Evolutionary conservation across 2,113 vertebrate species (phyloP).

Genomic region (Mus pahari): DNA sequence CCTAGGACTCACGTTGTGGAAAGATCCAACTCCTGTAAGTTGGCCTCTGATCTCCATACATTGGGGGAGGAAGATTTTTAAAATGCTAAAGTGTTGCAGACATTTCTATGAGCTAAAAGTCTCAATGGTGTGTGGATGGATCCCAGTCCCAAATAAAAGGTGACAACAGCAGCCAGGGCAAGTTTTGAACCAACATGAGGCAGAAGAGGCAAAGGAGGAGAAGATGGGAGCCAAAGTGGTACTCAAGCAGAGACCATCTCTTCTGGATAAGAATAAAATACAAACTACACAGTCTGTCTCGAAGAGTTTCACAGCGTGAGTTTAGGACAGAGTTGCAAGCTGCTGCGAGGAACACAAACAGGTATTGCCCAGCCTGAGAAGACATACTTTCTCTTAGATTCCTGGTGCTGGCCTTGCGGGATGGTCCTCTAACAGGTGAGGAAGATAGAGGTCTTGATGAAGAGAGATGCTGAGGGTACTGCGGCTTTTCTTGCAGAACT

Average conservation of each 20-base stretch:
- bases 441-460: neutral
- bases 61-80: neutral
- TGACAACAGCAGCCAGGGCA: neutral
- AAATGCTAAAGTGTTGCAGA: neutral
- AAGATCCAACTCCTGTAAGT: neutral
- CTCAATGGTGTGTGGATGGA: neutral
- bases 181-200: neutral
- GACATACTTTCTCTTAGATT: neutral
- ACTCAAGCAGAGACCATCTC: neutral
- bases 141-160: neutral
- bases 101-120: neutral
- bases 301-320: neutral
- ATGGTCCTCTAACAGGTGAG: no score
- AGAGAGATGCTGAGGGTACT: neutral
- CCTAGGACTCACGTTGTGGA: neutral
- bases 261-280: neutral
- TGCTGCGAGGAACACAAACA: neutral
- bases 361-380: neutral
- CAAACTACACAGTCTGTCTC: neutral
- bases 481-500: neutral
- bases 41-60: neutral
- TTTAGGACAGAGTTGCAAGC: neutral
- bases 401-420: neutral
- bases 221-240: neutral
- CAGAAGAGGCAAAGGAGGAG: neutral